Percentiles rank a stretch among this genome's conserved stretches.
Conservation (phyloP, 2,113 vertebrate genomes). For the Pagrus major region DNA sequence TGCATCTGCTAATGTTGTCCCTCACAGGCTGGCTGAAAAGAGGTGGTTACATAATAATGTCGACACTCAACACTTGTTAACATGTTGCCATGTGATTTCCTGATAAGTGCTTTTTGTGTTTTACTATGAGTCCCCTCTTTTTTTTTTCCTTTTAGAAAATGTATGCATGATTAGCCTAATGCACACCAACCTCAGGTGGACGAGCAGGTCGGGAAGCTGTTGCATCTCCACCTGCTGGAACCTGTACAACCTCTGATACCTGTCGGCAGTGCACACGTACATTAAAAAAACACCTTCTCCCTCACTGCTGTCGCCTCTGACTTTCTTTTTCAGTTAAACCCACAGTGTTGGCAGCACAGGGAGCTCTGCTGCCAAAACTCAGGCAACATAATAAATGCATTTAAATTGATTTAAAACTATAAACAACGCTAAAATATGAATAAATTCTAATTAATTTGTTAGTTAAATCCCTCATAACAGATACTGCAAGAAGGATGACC, state of each 20-base stretch:
- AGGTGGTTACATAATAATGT: constrained; percentile 20
- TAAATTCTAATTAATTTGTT: not conserved
- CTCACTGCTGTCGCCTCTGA: not conserved
- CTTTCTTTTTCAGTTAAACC: constrained; percentile 5
- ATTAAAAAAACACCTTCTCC: not conserved
- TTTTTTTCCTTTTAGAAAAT: not conserved
- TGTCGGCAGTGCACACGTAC: not conserved
- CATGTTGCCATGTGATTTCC: not conserved
- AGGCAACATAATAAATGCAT: not conserved
- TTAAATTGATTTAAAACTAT: not conserved
- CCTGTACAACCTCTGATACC: constrained; percentile 33
- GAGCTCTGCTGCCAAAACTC: not conserved
- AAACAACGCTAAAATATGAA: not conserved
- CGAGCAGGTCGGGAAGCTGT: constrained; percentile 57
- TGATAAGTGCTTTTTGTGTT: not conserved
- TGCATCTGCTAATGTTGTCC: constrained; percentile 33
- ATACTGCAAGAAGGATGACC: not conserved
- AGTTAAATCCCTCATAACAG: not conserved
- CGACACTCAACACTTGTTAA: constrained; percentile 13
- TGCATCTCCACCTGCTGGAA: constrained; percentile 57
- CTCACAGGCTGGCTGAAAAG: constrained; percentile 7
- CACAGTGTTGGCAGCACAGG: not conserved
- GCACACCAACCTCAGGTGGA: constrained; percentile 30
- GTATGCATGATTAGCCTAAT: constrained; percentile 1
- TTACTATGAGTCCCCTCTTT: not conserved